Conservation (phyloP, 2,797 vertebrate species). For the Chelon labrosus region DNA sequence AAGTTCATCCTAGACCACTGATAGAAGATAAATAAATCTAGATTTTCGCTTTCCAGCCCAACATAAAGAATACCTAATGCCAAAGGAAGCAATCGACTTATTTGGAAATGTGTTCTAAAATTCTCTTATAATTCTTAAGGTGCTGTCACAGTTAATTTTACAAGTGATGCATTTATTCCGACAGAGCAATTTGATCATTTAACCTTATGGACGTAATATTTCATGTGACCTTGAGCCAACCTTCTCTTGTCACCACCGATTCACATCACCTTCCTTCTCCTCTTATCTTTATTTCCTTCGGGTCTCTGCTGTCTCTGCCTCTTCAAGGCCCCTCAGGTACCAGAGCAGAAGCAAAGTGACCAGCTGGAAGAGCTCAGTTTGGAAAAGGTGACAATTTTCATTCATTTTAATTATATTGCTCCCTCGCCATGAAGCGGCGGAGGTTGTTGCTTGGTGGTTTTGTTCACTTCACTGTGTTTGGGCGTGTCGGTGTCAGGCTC, state of each 20-base stretch:
- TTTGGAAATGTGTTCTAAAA: background rate
- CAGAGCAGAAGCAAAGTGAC: slow-evolving; percentile 54
- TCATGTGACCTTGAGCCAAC: background rate
- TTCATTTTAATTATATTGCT: background rate
- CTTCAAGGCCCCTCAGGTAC: slow-evolving; percentile 50
- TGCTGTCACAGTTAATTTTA: background rate
- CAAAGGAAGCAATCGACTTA: background rate
- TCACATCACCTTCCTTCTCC: slow-evolving; percentile 19
- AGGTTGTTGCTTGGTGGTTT: no score
- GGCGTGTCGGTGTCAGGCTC: slow-evolving; percentile 82
- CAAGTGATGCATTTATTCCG: background rate
- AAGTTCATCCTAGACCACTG: background rate
- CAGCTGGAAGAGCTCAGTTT: slow-evolving; percentile 84
- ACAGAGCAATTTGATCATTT: background rate
- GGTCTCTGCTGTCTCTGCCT: background rate
- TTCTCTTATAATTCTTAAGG: background rate
- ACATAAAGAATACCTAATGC: no score
- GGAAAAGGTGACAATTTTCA: slow-evolving; percentile 87
- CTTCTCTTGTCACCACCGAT: slow-evolving; percentile 22
- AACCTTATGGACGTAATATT: background rate
- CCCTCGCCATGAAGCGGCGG: no score
- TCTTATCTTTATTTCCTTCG: slow-evolving; percentile 21
- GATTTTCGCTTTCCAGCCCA: no score
- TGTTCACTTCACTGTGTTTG: background rate
- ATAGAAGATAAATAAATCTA: no score